Evolutionary conservation across 2,113 vertebrate genomes (phyloP).

Genomic region (Dryoscopus gambensis): DNA sequence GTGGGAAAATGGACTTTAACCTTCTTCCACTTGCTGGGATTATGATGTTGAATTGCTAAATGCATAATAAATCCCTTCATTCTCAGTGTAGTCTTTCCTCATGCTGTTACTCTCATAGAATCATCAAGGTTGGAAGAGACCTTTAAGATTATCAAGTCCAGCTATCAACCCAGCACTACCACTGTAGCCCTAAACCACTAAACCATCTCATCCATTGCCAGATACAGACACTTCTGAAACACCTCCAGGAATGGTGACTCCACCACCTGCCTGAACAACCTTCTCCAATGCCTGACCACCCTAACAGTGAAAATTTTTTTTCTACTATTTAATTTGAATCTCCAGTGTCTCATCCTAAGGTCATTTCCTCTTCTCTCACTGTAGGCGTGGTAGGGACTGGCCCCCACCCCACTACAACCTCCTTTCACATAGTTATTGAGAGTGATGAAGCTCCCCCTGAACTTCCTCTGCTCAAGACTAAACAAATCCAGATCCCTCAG

Average conservation of each 20-base stretch:
- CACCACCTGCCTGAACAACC: neutral
- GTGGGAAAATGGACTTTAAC: neutral
- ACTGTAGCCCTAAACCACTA: neutral
- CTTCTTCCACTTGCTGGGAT: neutral
- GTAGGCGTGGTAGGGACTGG: neutral
- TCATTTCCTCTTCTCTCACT: neutral
- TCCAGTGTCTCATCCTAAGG: neutral
- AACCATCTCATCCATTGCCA: neutral
- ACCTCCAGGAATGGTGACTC: neutral
- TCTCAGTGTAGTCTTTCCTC: neutral
- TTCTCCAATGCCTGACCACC: neutral
- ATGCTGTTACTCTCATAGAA: neutral
- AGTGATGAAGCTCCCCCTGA: neutral
- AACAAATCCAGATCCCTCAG: neutral
- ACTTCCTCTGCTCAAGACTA: neutral
- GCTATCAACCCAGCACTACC: neutral
- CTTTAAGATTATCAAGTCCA: neutral
- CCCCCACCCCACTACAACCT: neutral
- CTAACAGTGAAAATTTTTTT: neutral
- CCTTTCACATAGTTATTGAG: neutral
- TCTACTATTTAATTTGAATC: neutral
- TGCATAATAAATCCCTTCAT: neutral
- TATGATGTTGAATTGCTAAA: neutral
- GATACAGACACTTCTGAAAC: neutral
- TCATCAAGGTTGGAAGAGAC: neutral